A percentile compares a stretch with the other conserved stretches of the same genome.
Evolutionary conservation across 2,888 invertebrate species (phyloP).

Genomic region (Macrostomum cliftonense): DNA sequence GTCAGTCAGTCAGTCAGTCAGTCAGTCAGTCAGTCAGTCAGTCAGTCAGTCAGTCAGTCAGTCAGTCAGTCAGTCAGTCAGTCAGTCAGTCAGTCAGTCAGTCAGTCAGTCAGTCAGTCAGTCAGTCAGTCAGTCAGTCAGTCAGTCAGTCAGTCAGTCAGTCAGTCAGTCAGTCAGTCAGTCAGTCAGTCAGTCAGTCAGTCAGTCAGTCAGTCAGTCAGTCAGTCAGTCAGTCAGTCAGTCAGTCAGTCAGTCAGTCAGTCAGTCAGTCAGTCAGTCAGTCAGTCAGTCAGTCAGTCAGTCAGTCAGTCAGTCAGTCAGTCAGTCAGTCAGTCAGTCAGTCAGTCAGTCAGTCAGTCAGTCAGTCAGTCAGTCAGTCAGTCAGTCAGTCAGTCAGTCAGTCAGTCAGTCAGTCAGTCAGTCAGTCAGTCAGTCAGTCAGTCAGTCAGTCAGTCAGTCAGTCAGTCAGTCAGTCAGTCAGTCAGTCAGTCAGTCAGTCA

Average conservation of each 20-base stretch:
- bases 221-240: not conserved
- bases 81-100: not conserved
- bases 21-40: not conserved
- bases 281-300: not conserved
- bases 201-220: not conserved
- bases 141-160: not conserved
- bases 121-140: not conserved
- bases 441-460: too few relatives aligned
- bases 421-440: too few relatives aligned
- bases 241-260: not conserved
- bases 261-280: not conserved
- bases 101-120: not conserved
- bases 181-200: not conserved
- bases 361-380: not conserved
- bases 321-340: not conserved
- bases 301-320: not conserved
- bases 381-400: not conserved
- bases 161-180: not conserved
- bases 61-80: not conserved
- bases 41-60: not conserved
- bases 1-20: not conserved
- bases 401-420: too few relatives aligned
- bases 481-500: too few relatives aligned
- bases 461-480: too few relatives aligned
- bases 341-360: not conserved